These are phyloP conservation scores for Notoglanidium macrostoma DNA, from an alignment of 2,797 vertebrate genomes.

Conservation along the genomic window DNA sequence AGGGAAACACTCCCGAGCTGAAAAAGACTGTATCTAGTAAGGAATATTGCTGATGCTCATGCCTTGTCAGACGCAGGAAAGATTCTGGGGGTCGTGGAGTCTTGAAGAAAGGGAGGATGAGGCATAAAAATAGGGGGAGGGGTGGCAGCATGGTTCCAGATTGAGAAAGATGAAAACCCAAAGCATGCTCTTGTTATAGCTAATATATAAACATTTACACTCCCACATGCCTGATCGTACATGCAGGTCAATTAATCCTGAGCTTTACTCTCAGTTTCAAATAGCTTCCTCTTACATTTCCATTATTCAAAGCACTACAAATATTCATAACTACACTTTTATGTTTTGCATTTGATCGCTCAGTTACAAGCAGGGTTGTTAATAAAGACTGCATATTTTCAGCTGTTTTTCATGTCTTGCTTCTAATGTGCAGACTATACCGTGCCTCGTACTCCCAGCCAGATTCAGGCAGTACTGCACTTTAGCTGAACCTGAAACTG, in stretches of 20 bases:
- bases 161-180: constrained; percentile 63
- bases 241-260: constrained; percentile 20
- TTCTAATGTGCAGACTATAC: neutral
- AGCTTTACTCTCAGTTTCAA: constrained; percentile 28
- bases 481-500: neutral
- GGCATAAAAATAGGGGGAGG: constrained; percentile 54
- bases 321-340: constrained; percentile 26
- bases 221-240: constrained; percentile 18
- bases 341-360: constrained; percentile 26
- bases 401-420: neutral
- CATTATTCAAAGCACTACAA: neutral
- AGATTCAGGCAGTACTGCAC: neutral
- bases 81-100: constrained; percentile 67
- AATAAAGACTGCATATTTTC: constrained; percentile 34
- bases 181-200: constrained; percentile 55
- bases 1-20: constrained; percentile 59
- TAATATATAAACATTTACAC: constrained; percentile 46
- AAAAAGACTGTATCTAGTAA: constrained; percentile 74
- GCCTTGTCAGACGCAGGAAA: constrained; percentile 72
- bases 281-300: constrained; percentile 18
- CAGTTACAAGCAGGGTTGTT: constrained; percentile 27
- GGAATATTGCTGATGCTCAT: constrained; percentile 65
- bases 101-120: constrained; percentile 60
- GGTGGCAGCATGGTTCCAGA: constrained; percentile 34
- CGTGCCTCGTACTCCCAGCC: neutral